Percentiles rank a stretch among this genome's conserved stretches.
phyloP scores from a whole-genome alignment of 2,888 invertebrate genomes.

The Tetragnatha montana region DNA sequence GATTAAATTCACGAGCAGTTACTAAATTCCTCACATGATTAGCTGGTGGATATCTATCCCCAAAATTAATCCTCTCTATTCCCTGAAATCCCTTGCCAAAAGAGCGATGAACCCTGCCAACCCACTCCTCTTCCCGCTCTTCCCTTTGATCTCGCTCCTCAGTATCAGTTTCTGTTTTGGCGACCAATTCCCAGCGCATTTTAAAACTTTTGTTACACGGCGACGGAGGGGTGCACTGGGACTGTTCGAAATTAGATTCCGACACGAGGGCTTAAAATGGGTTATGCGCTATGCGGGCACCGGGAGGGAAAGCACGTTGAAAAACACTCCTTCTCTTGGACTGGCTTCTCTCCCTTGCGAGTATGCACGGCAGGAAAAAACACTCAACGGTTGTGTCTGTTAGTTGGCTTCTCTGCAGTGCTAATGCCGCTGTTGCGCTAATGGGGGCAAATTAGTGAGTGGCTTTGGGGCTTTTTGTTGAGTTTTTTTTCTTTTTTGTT shows the following conservation, averaged over 20 bases:
- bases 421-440: neutral
- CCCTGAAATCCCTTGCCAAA: slow-evolving; percentile 14
- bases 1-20: no score
- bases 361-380: slow-evolving; percentile 3
- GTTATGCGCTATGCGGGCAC: slow-evolving; percentile 62
- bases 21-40: no score
- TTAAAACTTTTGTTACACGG: slow-evolving; percentile 69
- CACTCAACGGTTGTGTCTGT: neutral
- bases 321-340: neutral
- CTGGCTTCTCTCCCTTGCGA: neutral
- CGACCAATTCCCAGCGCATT: slow-evolving; percentile 70
- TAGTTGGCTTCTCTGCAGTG: neutral
- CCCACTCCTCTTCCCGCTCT: neutral
- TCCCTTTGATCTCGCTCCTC: slow-evolving; percentile 48
- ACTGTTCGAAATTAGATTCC: slow-evolving; percentile 69
- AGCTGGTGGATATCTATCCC: no score
- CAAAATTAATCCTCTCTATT: no score
- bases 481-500: neutral
- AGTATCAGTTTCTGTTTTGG: slow-evolving; percentile 70
- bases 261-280: slow-evolving; percentile 63
- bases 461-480: neutral
- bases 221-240: slow-evolving; percentile 50
- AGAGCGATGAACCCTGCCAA: slow-evolving; percentile 4
- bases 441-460: neutral
- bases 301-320: slow-evolving; percentile 35